Evolutionary conservation across 1,140 invertebrate genomes (phyloP).

Genomic region (Musca vetustissima): DNA sequence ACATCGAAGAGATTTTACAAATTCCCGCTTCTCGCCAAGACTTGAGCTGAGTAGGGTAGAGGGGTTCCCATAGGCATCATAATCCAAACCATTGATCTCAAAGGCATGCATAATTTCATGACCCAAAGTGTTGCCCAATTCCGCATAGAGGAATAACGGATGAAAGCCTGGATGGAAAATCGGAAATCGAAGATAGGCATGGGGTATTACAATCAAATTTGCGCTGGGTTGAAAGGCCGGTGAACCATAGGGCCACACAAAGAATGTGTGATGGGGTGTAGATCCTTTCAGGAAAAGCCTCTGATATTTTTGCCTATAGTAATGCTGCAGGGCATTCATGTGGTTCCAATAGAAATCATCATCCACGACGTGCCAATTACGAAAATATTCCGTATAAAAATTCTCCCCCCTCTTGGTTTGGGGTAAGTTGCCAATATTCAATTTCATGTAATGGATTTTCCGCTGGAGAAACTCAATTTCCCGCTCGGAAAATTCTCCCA

Average conservation of each 20-base stretch:
- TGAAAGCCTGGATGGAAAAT: conserved; percentile 39
- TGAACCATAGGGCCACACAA: conserved; percentile 12
- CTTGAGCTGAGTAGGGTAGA: neutral
- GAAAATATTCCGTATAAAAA: conserved; percentile 5
- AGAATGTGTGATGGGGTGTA: neutral
- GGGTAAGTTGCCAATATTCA: conserved; percentile 28
- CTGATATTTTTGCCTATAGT: neutral
- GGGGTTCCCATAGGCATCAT: conserved; percentile 38
- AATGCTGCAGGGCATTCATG: conserved; percentile 12
- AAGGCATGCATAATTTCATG: conserved; percentile 47
- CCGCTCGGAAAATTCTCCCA: neutral
- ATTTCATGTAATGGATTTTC: conserved; percentile 7
- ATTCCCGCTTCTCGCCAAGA: neutral
- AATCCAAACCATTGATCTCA: conserved; percentile 42
- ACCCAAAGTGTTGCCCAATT: conserved; percentile 44
- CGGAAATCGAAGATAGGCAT: conserved; percentile 40
- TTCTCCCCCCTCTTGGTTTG: neutral
- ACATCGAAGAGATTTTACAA: neutral
- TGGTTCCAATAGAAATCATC: conserved; percentile 23
- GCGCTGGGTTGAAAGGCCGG: conserved; percentile 45
- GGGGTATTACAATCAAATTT: conserved; percentile 43
- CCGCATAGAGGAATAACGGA: conserved; percentile 43
- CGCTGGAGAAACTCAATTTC: neutral
- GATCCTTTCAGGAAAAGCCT: neutral
- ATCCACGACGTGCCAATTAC: neutral